phyloP scores from a whole-genome alignment of 2,113 vertebrate species.

The Sinosuthora webbiana region DNA sequence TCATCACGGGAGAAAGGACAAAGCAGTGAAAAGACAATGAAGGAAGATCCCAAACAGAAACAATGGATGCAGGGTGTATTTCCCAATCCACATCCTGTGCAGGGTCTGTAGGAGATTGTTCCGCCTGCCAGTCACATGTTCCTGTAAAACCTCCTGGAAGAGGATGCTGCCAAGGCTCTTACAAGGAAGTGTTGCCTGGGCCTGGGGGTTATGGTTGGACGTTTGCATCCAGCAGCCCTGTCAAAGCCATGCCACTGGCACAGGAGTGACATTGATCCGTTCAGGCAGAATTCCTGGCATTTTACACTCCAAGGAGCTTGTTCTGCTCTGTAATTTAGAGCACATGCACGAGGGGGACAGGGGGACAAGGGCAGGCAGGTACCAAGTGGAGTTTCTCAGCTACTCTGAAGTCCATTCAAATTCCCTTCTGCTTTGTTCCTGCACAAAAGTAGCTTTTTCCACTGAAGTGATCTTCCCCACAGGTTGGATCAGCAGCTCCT shows the following conservation, averaged over 20 bases:
- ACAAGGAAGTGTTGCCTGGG: background rate
- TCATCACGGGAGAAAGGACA: background rate
- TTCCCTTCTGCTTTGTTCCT: conserved; percentile 33
- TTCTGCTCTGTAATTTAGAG: background rate
- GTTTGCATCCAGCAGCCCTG: background rate
- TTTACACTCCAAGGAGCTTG: background rate
- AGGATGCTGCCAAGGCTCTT: background rate
- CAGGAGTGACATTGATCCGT: fast-evolving
- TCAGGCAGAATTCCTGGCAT: background rate
- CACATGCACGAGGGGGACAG: background rate
- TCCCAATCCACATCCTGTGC: background rate
- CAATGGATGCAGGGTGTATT: background rate
- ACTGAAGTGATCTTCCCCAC: background rate
- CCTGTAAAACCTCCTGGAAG: background rate
- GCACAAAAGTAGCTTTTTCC: conserved; percentile 46
- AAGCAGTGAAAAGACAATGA: background rate
- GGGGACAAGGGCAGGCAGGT: background rate
- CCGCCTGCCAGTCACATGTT: background rate
- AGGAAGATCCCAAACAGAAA: background rate
- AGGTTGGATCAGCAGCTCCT: background rate
- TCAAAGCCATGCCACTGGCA: background rate
- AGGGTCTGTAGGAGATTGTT: background rate
- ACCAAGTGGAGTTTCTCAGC: background rate
- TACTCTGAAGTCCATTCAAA: conserved; percentile 7
- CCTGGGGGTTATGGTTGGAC: background rate